Evolutionary conservation across 2,888 invertebrate genomes (phyloP).

Genomic region (Drosophila prolongata): DNA sequence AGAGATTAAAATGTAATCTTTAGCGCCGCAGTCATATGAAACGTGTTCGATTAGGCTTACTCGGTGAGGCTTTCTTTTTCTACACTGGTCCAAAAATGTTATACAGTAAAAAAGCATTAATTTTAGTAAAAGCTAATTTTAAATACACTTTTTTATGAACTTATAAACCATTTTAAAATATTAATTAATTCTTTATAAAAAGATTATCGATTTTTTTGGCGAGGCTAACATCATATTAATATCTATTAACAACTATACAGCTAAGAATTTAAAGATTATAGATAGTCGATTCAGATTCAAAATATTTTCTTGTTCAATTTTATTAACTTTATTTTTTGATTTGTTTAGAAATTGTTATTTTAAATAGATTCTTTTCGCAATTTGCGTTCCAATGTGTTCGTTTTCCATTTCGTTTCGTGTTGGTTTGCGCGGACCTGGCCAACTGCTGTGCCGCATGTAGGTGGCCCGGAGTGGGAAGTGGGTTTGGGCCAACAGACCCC

Average conservation of each 20-base stretch:
- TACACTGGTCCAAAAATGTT: neutral
- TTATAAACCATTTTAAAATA: too few relatives aligned
- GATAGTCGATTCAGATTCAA: too few relatives aligned
- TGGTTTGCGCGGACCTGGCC: conserved; percentile 46
- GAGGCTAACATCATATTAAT: too few relatives aligned
- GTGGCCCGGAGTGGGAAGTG: conserved; percentile 53
- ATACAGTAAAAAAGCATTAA: too few relatives aligned
- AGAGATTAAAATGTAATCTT: conserved; percentile 79
- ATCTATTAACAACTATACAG: too few relatives aligned
- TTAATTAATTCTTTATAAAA: too few relatives aligned
- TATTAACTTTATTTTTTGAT: neutral
- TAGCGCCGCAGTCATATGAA: conserved; percentile 79
- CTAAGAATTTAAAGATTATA: too few relatives aligned
- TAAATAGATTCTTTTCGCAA: neutral
- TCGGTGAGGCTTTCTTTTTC: conserved; percentile 16
- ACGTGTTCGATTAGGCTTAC: conserved; percentile 77
- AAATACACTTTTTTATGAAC: too few relatives aligned
- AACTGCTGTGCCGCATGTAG: conserved; percentile 75
- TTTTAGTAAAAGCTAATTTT: too few relatives aligned
- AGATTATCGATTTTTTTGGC: too few relatives aligned
- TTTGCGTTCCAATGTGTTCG: neutral
- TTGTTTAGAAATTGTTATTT: neutral
- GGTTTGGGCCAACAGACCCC: conserved; percentile 46
- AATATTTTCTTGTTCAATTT: too few relatives aligned
- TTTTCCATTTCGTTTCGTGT: conserved; percentile 31